phyloP scores from a whole-genome alignment of 2,888 invertebrate genomes.

The Ophioninae sp. region DNA sequence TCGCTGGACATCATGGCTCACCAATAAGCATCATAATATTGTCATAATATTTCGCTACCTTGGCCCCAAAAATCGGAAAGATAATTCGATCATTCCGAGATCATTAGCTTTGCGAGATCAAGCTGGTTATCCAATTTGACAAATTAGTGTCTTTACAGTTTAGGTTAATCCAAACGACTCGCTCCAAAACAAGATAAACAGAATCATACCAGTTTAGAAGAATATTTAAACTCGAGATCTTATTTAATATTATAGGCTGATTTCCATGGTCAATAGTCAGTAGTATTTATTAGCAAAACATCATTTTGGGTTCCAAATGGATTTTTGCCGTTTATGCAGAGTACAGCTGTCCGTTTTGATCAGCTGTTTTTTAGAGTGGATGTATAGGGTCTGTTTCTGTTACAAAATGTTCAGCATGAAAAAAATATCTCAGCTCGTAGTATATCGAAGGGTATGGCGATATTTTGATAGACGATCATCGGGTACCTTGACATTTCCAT shows the following conservation, averaged over 20 bases:
- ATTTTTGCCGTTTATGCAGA: conserved; percentile 13
- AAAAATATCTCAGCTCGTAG: conserved; percentile 40
- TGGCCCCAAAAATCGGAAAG: background rate
- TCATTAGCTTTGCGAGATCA: no score
- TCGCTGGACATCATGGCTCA: conserved; percentile 7
- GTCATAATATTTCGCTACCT: background rate
- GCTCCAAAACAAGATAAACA: no score
- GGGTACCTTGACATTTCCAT: background rate
- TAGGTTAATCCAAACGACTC: no score
- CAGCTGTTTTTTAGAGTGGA: conserved; percentile 31
- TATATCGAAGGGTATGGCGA: conserved; percentile 40
- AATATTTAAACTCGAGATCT: no score
- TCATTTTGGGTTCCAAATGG: conserved; percentile 14
- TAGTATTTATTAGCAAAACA: background rate
- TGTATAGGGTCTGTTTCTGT: conserved; percentile 38
- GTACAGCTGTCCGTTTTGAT: conserved; percentile 20
- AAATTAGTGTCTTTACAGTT: no score
- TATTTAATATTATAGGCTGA: no score
- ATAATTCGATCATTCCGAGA: background rate
- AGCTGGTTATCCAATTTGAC: no score
- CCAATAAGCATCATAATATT: background rate
- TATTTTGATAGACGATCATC: background rate
- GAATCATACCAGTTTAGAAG: no score
- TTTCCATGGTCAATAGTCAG: no score
- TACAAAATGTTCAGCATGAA: conserved; percentile 41